These are phyloP conservation scores for Rhabdornis inornatus DNA, from an alignment of 2,113 vertebrate genomes.

Conservation along the genomic window DNA sequence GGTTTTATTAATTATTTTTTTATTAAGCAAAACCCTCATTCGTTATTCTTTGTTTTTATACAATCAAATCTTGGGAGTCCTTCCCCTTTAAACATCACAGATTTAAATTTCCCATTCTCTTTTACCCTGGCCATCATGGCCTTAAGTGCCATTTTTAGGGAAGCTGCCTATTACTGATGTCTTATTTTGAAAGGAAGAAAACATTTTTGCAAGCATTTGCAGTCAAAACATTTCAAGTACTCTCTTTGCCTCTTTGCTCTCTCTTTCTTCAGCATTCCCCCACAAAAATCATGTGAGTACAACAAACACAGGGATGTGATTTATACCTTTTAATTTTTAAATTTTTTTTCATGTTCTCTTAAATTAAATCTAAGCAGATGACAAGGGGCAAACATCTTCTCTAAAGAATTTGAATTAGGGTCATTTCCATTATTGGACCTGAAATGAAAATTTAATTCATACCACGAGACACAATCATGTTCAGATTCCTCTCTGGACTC, in stretches of 20 bases:
- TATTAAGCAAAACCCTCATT: background rate
- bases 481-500: background rate
- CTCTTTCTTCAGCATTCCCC: background rate
- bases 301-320: background rate
- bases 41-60: fast-evolving
- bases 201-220: background rate
- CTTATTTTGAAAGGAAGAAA: background rate
- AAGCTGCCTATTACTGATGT: background rate
- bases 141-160: background rate
- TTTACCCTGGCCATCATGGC: background rate
- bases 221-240: background rate
- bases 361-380: slow-evolving; percentile 27
- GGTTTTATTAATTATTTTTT: background rate
- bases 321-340: background rate
- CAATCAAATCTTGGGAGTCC: background rate
- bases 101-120: background rate
- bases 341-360: background rate
- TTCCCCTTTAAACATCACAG: background rate
- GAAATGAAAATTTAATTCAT: slow-evolving; percentile 20
- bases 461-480: background rate
- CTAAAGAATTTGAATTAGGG: background rate
- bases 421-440: slow-evolving; percentile 2
- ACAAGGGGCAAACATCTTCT: background rate
- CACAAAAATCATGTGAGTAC: background rate
- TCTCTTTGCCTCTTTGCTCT: background rate